Evolutionary conservation across 2,888 invertebrate genomes (phyloP).

Genomic region (Synanthedon vespiformis): DNA sequence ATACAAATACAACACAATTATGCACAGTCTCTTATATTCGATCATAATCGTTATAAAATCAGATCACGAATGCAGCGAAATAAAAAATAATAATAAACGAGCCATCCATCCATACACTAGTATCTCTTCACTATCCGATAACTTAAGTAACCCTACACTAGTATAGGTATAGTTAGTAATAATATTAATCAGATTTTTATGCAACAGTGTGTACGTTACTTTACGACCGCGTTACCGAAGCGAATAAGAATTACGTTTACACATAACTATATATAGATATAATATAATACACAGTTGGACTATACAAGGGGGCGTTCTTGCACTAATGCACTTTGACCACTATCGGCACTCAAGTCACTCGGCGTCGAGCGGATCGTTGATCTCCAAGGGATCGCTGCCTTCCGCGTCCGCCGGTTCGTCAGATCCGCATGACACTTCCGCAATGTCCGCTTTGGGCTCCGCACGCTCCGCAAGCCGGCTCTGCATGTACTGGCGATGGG

Average conservation of each 20-base stretch:
- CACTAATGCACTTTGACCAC: constrained; percentile 3
- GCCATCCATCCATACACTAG: too few species aligned
- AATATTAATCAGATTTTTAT: constrained; percentile 63
- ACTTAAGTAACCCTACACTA: constrained; percentile 34
- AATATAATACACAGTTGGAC: constrained; percentile 31
- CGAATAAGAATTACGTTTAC: constrained; percentile 38
- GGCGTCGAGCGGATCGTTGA: constrained; percentile 7
- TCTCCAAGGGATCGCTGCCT: constrained; percentile 3
- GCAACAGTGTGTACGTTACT: constrained; percentile 44
- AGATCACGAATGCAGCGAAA: constrained; percentile 27
- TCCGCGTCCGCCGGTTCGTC: constrained; percentile 8
- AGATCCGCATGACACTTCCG: constrained; percentile 5
- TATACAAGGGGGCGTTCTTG: constrained; percentile 7
- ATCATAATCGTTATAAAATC: constrained; percentile 10
- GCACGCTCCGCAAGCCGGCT: constrained; percentile 15
- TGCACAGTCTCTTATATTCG: neutral
- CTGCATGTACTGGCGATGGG: constrained; percentile 59
- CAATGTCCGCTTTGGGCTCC: constrained; percentile 6
- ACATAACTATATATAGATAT: constrained; percentile 40
- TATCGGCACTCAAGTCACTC: neutral
- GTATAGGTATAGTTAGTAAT: constrained; percentile 27
- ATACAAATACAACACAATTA: too few species aligned
- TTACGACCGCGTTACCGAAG: constrained; percentile 60
- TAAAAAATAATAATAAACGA: constrained; percentile 6
- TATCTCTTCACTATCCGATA: constrained; percentile 45